These are phyloP conservation scores for Odobenus rosmarus DNA, from an alignment of 2,113 vertebrate species.

Conservation along the genomic window DNA sequence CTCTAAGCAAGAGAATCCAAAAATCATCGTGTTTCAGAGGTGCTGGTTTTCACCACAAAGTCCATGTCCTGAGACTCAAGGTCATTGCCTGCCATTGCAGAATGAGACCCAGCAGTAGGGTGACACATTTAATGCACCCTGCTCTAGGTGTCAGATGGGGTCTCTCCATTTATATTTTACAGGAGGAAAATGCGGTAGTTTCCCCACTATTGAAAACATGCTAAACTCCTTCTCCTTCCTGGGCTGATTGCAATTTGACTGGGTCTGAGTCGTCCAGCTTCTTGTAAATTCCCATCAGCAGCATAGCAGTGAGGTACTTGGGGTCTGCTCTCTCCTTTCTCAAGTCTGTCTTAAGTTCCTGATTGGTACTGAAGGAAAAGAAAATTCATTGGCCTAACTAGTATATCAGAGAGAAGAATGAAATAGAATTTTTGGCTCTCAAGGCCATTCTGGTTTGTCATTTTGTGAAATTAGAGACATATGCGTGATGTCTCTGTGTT, in stretches of 20 bases:
- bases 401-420: background rate
- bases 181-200: background rate
- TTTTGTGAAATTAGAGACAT: constrained; percentile 69
- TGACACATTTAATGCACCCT: background rate
- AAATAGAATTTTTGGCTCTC: constrained; percentile 37
- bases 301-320: background rate
- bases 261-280: background rate
- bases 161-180: background rate
- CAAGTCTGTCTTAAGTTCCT: background rate
- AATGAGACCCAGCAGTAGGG: background rate
- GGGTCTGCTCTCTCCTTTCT: background rate
- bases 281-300: background rate
- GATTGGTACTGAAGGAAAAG: background rate
- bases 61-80: background rate
- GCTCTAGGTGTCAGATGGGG: background rate
- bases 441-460: constrained; percentile 7
- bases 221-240: background rate
- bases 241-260: background rate
- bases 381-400: background rate
- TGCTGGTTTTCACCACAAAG: background rate
- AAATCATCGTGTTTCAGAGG: background rate
- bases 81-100: background rate
- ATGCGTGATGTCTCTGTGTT: constrained; percentile 48
- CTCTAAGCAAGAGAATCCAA: constrained; percentile 11
- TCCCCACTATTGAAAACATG: background rate